phyloP scores from a whole-genome alignment of 23 tunicate genomes.

The Ascidia mentula region DNA sequence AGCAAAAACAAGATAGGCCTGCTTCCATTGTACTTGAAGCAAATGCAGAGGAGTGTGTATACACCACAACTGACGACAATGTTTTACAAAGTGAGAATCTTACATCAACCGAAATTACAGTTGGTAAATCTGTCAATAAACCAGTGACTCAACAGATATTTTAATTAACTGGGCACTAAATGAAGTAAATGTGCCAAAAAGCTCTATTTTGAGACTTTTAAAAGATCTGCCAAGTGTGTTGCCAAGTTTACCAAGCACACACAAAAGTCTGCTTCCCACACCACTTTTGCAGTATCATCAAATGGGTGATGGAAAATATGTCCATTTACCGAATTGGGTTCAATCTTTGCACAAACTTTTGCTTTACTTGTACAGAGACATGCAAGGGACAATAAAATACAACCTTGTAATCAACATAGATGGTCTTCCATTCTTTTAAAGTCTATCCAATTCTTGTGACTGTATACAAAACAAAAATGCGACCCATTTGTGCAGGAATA shows the following conservation, averaged over 20 bases:
- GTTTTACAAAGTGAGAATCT: not conserved
- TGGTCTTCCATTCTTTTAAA: not conserved
- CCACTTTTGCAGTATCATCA: not conserved
- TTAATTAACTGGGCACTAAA: constrained; percentile 28
- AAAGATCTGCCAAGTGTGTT: not conserved
- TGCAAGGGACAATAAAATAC: not conserved
- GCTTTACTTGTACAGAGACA: not conserved
- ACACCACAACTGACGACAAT: too few species aligned
- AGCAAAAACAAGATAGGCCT: not conserved
- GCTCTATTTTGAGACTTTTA: constrained; percentile 11
- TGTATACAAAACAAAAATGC: not conserved
- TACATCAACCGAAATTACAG: not conserved
- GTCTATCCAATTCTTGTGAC: constrained; percentile 10
- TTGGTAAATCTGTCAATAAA: not conserved
- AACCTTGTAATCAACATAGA: not conserved
- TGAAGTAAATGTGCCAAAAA: constrained; percentile 34
- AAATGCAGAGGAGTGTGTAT: not conserved
- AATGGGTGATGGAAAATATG: not conserved
- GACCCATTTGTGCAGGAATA: constrained; percentile 21
- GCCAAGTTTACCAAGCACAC: not conserved
- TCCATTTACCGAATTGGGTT: not conserved
- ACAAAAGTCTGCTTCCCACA: not conserved
- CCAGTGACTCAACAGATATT: not conserved
- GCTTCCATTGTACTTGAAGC: not conserved
- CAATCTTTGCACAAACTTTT: not conserved